Evolutionary conservation across 2,797 vertebrate genomes (phyloP).

Genomic region (Fundulus diaphanus): DNA sequence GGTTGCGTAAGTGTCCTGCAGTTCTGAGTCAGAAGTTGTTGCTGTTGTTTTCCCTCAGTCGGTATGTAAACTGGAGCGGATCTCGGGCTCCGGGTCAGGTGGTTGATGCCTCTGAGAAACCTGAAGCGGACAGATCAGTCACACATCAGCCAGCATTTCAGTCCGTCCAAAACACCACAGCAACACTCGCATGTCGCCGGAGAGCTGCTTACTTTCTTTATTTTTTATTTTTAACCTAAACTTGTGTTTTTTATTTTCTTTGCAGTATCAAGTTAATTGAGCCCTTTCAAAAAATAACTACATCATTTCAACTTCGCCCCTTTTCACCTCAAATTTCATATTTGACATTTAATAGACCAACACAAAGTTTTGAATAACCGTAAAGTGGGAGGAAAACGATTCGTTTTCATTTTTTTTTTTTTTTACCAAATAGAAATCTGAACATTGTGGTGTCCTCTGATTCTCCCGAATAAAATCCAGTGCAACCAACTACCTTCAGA

Average conservation of each 20-base stretch:
- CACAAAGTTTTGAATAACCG: background rate
- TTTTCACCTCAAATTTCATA: background rate
- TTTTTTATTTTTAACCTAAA: background rate
- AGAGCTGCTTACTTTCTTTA: constrained; percentile 4
- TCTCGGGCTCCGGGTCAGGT: constrained; percentile 52
- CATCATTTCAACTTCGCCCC: background rate
- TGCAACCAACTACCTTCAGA: too few relatives aligned
- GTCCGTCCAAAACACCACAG: constrained; percentile 36
- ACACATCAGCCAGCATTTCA: constrained; percentile 41
- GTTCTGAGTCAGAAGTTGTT: constrained; percentile 2
- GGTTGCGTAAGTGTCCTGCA: constrained; percentile 91
- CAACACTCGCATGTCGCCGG: constrained; percentile 12
- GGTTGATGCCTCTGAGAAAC: constrained; percentile 63
- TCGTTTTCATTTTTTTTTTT: background rate
- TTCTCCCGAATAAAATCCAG: background rate
- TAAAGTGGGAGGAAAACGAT: background rate
- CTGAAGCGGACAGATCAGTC: constrained; percentile 64
- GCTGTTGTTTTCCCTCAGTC: constrained; percentile 20
- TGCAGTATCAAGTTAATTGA: background rate
- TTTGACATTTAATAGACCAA: background rate
- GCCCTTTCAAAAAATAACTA: background rate
- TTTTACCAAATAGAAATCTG: background rate
- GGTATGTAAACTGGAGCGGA: constrained; percentile 31
- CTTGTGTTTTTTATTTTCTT: background rate
- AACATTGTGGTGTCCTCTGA: background rate